These are phyloP conservation scores for Himalopsyche japonica DNA, from an alignment of 2,888 invertebrate species.

Conservation along the genomic window DNA sequence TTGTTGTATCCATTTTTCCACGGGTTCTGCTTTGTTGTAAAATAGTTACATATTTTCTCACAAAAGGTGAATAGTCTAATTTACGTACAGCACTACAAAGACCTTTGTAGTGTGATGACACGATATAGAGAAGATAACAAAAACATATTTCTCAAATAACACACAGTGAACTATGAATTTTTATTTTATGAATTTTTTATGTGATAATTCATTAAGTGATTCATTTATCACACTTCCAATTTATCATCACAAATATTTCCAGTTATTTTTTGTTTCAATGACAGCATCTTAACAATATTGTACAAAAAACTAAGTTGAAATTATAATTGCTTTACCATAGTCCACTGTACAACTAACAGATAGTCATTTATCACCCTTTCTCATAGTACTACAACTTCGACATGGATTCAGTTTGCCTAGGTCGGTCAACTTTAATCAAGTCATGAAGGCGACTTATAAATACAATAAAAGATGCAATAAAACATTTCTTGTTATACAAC, in stretches of 20 bases:
- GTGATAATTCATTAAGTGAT: too few relatives aligned
- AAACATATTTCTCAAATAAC: not conserved
- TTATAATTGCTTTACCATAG: too few relatives aligned
- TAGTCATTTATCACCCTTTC: not conserved
- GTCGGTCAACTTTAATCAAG: slow-evolving; percentile 29
- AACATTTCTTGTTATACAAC: slow-evolving; percentile 22
- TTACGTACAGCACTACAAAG: not conserved
- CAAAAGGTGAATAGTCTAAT: not conserved
- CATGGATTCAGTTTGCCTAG: not conserved
- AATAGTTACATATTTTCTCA: not conserved
- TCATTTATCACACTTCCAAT: too few relatives aligned
- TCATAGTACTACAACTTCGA: not conserved
- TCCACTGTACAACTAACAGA: not conserved
- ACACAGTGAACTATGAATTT: not conserved
- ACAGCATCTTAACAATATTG: too few relatives aligned
- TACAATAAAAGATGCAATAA: slow-evolving; percentile 32
- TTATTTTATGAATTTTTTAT: too few relatives aligned
- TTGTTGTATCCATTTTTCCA: not conserved
- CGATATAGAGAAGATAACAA: not conserved
- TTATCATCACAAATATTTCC: too few relatives aligned
- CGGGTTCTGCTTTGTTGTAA: not conserved
- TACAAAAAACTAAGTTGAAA: too few relatives aligned
- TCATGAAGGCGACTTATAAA: slow-evolving; percentile 29
- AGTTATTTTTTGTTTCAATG: too few relatives aligned
- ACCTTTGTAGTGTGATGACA: not conserved